These are phyloP conservation scores for Seladonia tumulorum DNA, from an alignment of 2,888 invertebrate genomes.

Conservation along the genomic window DNA sequence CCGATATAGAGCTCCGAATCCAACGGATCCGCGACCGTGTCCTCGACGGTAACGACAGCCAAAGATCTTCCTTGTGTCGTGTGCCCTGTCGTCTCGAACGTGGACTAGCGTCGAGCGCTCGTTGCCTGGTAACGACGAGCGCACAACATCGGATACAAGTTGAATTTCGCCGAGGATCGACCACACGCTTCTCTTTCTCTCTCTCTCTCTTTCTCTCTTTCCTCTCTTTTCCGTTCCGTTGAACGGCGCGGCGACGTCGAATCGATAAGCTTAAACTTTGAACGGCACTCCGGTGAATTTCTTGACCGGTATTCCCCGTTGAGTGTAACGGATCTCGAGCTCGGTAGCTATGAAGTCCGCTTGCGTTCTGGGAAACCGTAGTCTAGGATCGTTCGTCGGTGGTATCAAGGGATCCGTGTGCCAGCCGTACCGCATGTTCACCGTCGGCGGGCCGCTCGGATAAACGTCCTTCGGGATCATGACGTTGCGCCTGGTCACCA, in stretches of 20 bases:
- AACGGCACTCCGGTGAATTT: slow-evolving; percentile 76
- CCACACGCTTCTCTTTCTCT: background rate
- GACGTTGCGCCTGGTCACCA: slow-evolving; percentile 70
- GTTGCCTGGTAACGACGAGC: slow-evolving; percentile 73
- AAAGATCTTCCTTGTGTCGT: background rate
- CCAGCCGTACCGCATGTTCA: slow-evolving; percentile 82
- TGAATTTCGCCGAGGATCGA: slow-evolving; percentile 50
- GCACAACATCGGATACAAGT: slow-evolving; percentile 67
- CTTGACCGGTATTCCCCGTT: slow-evolving; percentile 64
- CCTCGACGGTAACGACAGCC: background rate
- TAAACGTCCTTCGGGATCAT: slow-evolving; percentile 75
- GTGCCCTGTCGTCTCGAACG: slow-evolving; percentile 55
- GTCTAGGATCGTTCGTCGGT: slow-evolving; percentile 72
- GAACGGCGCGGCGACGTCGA: background rate
- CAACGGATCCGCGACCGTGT: background rate
- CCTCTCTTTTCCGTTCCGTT: background rate
- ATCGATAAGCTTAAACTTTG: slow-evolving; percentile 47
- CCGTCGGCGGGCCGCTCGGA: slow-evolving; percentile 74
- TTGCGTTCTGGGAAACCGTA: slow-evolving; percentile 72
- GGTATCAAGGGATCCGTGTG: slow-evolving; percentile 71
- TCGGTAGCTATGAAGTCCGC: slow-evolving; percentile 76
- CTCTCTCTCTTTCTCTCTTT: background rate
- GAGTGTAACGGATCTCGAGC: slow-evolving; percentile 68
- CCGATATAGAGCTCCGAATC: background rate
- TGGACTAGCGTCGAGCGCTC: slow-evolving; percentile 24